phyloP scores from a whole-genome alignment of 2,797 vertebrate species.

The Myripristis jacobus region DNA sequence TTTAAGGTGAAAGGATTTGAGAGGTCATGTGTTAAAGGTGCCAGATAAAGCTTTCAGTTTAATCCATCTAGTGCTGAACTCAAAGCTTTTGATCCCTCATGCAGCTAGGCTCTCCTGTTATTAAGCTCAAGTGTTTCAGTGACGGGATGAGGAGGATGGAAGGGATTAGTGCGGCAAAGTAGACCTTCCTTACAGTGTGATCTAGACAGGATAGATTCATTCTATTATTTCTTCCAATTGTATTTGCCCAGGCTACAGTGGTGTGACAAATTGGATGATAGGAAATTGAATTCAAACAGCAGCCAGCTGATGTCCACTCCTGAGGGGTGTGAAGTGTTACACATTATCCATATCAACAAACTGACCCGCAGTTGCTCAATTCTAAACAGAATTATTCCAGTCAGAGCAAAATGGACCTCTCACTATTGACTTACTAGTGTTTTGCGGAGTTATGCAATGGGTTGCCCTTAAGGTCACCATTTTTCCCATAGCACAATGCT shows the following conservation, averaged over 20 bases:
- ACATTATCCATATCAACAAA: too few relatives aligned
- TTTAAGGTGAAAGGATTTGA: constrained; percentile 15
- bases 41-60: constrained; percentile 55
- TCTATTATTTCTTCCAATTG: constrained; percentile 33
- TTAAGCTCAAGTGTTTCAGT: constrained; percentile 56
- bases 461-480: too few relatives aligned
- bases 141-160: constrained; percentile 39
- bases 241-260: constrained; percentile 32
- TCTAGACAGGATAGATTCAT: constrained; percentile 32
- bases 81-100: constrained; percentile 46
- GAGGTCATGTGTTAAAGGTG: constrained; percentile 33
- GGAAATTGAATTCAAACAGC: constrained; percentile 59
- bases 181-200: constrained; percentile 28
- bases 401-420: too few relatives aligned
- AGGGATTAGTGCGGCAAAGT: constrained; percentile 29
- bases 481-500: too few relatives aligned
- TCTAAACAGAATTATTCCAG: too few relatives aligned
- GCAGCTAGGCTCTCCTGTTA: constrained; percentile 35
- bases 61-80: constrained; percentile 36
- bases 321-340: not conserved
- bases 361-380: too few relatives aligned
- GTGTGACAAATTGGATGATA: constrained; percentile 38
- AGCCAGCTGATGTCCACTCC: constrained; percentile 51
- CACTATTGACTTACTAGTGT: too few relatives aligned
- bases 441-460: too few relatives aligned